A percentile compares a stretch with the other conserved stretches of the same genome.
Conservation (phyloP, 2,797 vertebrate genomes). For the Enteromius anoplus region DNA sequence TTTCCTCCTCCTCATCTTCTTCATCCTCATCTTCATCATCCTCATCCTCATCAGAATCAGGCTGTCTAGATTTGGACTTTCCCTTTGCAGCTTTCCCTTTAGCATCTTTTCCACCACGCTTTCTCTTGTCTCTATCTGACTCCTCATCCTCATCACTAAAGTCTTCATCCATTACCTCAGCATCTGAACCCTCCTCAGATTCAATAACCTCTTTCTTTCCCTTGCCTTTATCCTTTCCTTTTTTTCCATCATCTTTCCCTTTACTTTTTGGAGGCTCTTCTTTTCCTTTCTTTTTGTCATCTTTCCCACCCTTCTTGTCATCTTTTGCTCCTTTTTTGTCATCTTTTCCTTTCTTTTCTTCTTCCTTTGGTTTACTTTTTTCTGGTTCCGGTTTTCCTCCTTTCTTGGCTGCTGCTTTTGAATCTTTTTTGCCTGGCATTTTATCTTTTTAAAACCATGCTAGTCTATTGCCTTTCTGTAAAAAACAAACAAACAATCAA, state of each 20-base stretch:
- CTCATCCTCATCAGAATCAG: constrained; percentile 74
- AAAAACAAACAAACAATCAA: constrained; percentile 35
- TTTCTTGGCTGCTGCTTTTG: constrained; percentile 77
- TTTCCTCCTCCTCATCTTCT: constrained; percentile 71
- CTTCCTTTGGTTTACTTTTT: constrained; percentile 69
- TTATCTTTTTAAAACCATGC: constrained; percentile 69
- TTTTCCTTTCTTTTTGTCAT: constrained; percentile 66
- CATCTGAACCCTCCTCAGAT: constrained; percentile 80
- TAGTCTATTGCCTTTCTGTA: constrained; percentile 64
- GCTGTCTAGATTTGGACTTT: constrained; percentile 65
- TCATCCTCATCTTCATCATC: constrained; percentile 77
- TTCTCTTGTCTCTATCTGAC: constrained; percentile 73
- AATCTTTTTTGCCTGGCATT: constrained; percentile 79
- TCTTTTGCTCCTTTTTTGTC: constrained; percentile 74
- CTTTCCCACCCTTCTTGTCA: constrained; percentile 60
- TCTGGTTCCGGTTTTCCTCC: constrained; percentile 70
- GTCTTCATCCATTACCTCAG: constrained; percentile 74
- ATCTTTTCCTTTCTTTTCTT: constrained; percentile 71
- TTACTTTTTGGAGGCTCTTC: constrained; percentile 67
- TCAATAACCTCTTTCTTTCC: constrained; percentile 80
- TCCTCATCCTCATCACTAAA: constrained; percentile 73
- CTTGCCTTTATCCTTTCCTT: constrained; percentile 73
- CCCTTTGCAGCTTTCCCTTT: constrained; percentile 68
- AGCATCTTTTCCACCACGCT: constrained; percentile 65
- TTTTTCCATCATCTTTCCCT: constrained; percentile 64